Evolutionary conservation across 2,797 vertebrate genomes (phyloP).

Genomic region (Sandelia bainsii): DNA sequence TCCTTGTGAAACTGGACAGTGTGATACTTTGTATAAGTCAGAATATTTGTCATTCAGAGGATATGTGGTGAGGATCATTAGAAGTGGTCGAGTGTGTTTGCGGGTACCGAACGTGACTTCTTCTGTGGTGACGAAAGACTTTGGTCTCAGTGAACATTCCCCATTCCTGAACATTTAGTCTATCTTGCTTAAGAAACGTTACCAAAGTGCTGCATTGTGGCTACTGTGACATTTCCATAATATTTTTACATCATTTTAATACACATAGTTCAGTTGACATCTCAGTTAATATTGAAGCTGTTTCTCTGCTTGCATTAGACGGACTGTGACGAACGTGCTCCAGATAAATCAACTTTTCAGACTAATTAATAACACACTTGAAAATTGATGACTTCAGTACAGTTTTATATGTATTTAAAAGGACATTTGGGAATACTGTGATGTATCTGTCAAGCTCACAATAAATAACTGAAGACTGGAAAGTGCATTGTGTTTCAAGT

Average conservation of each 20-base stretch:
- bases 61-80: conserved; percentile 12
- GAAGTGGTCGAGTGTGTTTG: conserved; percentile 7
- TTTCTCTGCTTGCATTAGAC: conserved; percentile 43
- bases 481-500: conserved; percentile 37
- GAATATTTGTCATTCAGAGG: conserved; percentile 11
- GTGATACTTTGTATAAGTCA: conserved; percentile 16
- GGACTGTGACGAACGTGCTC: conserved; percentile 61
- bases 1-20: conserved; percentile 47
- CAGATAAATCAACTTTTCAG: conserved; percentile 42
- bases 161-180: conserved; percentile 21
- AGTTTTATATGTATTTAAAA: conserved; percentile 66
- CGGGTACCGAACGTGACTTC: conserved; percentile 23
- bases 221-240: conserved; percentile 7
- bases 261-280: conserved; percentile 42
- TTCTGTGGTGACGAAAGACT: conserved; percentile 23
- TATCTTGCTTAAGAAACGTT: conserved; percentile 28
- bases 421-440: conserved; percentile 39
- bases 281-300: conserved; percentile 36
- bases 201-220: conserved; percentile 30
- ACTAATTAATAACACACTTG: conserved; percentile 47
- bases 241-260: conserved; percentile 21
- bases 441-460: conserved; percentile 45
- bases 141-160: conserved; percentile 57
- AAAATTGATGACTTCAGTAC: conserved; percentile 38
- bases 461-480: conserved; percentile 61